phyloP scores from a whole-genome alignment of 2,113 vertebrate species.

The Pungitius pungitius region DNA sequence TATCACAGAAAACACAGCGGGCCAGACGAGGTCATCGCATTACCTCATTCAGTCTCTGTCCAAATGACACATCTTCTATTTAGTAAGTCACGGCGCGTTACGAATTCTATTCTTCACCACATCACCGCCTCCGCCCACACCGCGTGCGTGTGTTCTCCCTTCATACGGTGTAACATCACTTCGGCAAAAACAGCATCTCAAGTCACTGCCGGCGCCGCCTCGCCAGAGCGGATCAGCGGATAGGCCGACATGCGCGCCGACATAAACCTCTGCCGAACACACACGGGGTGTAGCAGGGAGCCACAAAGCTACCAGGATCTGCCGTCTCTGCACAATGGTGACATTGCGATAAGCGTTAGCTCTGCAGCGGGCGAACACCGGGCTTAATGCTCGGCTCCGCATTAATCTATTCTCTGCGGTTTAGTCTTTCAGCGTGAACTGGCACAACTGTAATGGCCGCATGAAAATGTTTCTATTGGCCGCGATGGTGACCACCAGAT shows the following conservation, averaged over 20 bases:
- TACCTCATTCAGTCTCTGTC: not conserved
- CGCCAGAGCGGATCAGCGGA: conserved; percentile 50
- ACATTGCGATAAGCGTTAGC: conserved; percentile 44
- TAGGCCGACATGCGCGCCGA: conserved; percentile 48
- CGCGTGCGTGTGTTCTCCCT: not conserved
- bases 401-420: conserved; percentile 66
- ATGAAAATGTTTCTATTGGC: conserved; percentile 34
- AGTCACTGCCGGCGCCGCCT: conserved; percentile 19
- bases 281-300: conserved; percentile 46
- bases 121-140: not conserved
- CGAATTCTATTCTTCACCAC: not conserved
- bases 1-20: not conserved
- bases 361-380: conserved; percentile 47
- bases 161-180: conserved; percentile 19
- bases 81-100: not conserved
- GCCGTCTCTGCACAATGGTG: conserved; percentile 54
- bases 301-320: conserved; percentile 59
- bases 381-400: conserved; percentile 52
- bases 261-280: conserved; percentile 61
- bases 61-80: not conserved
- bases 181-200: conserved; percentile 19
- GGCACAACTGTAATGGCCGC: conserved; percentile 51
- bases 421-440: conserved; percentile 49
- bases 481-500: conserved; percentile 4
- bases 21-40: conserved; percentile 4